Base-by-base conservation (phyloP, 2,113 vertebrate genomes). In the Scatophagus argus region DNA sequence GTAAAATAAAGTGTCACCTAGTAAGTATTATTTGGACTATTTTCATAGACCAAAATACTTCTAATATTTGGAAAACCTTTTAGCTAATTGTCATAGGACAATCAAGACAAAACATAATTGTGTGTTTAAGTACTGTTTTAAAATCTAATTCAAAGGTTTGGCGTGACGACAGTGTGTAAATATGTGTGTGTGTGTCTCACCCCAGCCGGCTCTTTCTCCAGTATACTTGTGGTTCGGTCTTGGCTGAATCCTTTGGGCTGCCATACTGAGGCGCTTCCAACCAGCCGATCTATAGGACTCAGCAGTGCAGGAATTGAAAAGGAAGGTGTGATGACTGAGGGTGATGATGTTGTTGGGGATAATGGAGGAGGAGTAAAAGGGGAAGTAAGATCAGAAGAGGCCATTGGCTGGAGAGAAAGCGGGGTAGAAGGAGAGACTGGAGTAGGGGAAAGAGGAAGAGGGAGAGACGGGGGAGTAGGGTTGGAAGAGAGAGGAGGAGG, bases 201-300 rank as follows among this genome's bases (percentile, higher is more conserved):
- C 96, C 98, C 97, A 0, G 94, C 83, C 0, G 67, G 29, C 85
- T 98, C 95, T 62, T 76, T 93, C 78, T 91, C 90, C 83, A 99
- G 89, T 64, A 97, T 94, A 0, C 64, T 77, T 1, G 56, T 60
- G 7, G 82, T 94, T 65, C 92, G 92, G 1, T 94, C 94, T 63
- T 38, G 90, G 65, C 61, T 91, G 84, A 97, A 91, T 61, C 94
- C 95, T 84, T 96, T 90, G 61, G 96, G 96, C 63, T 96, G 94
- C 98, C 98, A 99, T 63, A 97, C 91, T 0, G 96, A 93, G 73
- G 95, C 93, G 0, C 96, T 99, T 75, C 94, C 95, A 55, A 97
- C 87, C 77, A 99, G 95, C 69, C 93, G 95, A 73, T 99, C 97
- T 25, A 96, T 73, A 34, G 94, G 86, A 58, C 95, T 97, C 90